A percentile compares a stretch with the other conserved stretches of the same genome.
phyloP scores from a whole-genome alignment of 2,113 vertebrate species.

The Psilopsiagon aurifrons region DNA sequence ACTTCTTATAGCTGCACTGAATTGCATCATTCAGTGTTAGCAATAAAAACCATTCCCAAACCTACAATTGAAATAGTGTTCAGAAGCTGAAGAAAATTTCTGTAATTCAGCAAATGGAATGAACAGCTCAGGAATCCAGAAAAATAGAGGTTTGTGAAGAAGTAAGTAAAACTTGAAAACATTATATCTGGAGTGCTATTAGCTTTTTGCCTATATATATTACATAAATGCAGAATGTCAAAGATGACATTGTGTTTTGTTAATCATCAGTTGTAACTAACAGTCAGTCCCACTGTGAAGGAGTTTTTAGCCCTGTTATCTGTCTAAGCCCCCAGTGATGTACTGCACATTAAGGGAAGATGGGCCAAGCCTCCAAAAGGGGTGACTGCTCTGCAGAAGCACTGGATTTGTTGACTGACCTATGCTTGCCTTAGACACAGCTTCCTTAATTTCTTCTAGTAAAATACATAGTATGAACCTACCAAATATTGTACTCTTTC shows the following conservation, averaged over 20 bases:
- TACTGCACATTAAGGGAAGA: not conserved
- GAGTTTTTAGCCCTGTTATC: not conserved
- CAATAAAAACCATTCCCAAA: not conserved
- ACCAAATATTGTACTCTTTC: not conserved
- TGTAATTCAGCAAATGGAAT: not conserved
- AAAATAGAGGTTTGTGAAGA: not conserved
- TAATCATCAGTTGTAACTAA: not conserved
- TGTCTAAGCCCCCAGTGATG: not conserved
- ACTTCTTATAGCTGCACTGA: not conserved
- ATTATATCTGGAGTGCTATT: not conserved
- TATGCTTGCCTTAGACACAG: not conserved
- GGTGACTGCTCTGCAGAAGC: not conserved
- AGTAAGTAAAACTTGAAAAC: not conserved
- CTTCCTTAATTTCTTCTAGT: not conserved
- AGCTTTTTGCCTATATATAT: not conserved
- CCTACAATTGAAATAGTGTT: not conserved
- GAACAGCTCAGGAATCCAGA: not conserved
- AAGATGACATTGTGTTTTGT: not conserved
- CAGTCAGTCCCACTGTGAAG: not conserved
- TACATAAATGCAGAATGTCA: not conserved
- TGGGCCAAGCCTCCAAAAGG: not conserved
- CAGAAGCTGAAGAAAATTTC: not conserved
- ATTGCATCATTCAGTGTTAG: not conserved
- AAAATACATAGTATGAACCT: not conserved
- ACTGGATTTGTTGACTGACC: not conserved